Evolutionary conservation across 1,140 invertebrate genomes (phyloP), one percentile per base, ranked within the genome.

Genomic region (Carcinoscorpius rotundicauda): DNA sequence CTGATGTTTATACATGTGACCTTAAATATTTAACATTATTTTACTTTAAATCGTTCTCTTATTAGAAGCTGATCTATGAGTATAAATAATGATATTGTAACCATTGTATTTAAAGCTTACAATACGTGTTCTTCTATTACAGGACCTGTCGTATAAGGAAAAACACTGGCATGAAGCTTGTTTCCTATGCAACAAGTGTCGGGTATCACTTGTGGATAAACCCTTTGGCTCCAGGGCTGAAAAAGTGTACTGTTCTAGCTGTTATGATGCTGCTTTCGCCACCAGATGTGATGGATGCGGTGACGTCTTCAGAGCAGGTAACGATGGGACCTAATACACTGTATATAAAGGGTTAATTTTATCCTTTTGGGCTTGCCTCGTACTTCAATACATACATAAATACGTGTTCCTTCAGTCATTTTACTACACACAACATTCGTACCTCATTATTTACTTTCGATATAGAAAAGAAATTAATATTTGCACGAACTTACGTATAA

Each of bases 71-170:
- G 29, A 29, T 2, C 29, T 29, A 29, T 29, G 29, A 29, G 29
- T 29, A 29, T 29, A 29, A 29, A 29, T 29, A 29, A 29, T 29
- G 29, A 29, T 29, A 29, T 29, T 29, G 29, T 29, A 29, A 29
- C 29, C 29, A 29, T 29, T 29, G 29, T 2, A 29, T 29, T 29
- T 29, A 29, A 29, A 29, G 29, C 29, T 29, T 29, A 29, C 29
- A 29, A 29, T 29, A 29, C 29, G 29, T 29, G 29, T 29, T 61
- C n/a, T 61, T 50, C 4, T 61, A 5, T 52, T 53, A 6, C 81
- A 98, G 96, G 97, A 99, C 84, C 82, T 99, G 76, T 98, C 95
- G 60, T 99, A 99, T 85, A 99, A 99, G 82, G 96, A 99, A 78
- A 95, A 95, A 80, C 97, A 98, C 77, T 98, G 96, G 95, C 96